Conservation (phyloP, 2,113 vertebrate genomes). For the Chamaea fasciata region DNA sequence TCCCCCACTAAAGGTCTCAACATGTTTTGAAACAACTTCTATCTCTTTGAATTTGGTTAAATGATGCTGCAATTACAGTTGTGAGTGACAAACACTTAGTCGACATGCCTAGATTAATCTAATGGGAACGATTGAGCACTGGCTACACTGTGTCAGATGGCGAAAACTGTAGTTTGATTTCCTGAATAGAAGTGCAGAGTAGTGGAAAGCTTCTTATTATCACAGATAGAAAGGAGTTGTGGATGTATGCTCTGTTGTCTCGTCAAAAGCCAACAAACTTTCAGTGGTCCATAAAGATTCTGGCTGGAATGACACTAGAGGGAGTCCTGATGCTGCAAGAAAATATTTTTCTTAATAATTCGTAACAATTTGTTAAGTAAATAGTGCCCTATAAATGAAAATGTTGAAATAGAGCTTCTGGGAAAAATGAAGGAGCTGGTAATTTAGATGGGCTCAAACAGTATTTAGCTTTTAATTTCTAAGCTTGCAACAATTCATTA, state of each 20-base stretch:
- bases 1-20: background rate
- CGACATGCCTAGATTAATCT: background rate
- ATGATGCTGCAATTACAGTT: background rate
- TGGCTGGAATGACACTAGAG: constrained; percentile 47
- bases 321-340: constrained; percentile 59
- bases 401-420: background rate
- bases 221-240: background rate
- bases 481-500: background rate
- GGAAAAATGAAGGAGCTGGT: background rate
- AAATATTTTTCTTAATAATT: background rate
- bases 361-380: background rate
- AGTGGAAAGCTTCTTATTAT: background rate
- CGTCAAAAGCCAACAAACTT: background rate
- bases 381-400: background rate
- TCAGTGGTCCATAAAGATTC: background rate
- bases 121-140: background rate
- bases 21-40: background rate
- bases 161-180: background rate
- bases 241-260: background rate
- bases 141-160: background rate
- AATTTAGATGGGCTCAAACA: background rate
- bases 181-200: background rate
- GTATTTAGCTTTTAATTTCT: background rate
- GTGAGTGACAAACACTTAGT: background rate
- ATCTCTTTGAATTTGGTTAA: background rate